Evolutionary conservation across 2,113 vertebrate genomes (phyloP).

Genomic region (Passer domesticus): DNA sequence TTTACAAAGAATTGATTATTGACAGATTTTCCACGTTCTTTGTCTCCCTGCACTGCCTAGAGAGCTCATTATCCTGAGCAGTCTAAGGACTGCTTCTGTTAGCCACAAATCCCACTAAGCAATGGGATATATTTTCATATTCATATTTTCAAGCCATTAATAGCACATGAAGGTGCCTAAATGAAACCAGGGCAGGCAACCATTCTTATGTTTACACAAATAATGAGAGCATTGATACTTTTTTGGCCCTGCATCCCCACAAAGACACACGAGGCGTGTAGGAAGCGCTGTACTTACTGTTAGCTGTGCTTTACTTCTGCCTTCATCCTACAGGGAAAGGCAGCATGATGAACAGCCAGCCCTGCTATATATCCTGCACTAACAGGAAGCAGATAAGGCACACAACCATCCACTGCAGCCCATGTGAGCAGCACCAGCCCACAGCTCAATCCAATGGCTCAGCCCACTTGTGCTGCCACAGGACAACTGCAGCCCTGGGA

Average conservation of each 20-base stretch:
- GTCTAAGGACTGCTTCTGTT: not conserved
- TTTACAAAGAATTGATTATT: not conserved
- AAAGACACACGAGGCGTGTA: not conserved
- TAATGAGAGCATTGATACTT: not conserved
- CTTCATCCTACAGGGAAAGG: slow-evolving; percentile 2
- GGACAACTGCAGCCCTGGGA: not conserved
- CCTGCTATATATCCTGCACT: not conserved
- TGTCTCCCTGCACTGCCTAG: not conserved
- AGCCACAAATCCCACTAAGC: not conserved
- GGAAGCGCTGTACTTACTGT: not conserved
- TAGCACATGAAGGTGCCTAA: not conserved
- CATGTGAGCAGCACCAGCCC: slow-evolving; percentile 19
- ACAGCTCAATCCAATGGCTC: not conserved
- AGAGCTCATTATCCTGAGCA: not conserved
- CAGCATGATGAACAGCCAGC: slow-evolving; percentile 11
- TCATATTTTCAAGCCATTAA: not conserved
- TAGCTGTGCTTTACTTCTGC: not conserved
- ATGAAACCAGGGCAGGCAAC: not conserved
- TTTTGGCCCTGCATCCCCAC: not conserved
- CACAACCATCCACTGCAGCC: not conserved
- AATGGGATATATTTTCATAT: not conserved
- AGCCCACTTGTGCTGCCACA: not conserved
- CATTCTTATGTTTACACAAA: not conserved
- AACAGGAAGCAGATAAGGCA: slow-evolving; percentile 62
- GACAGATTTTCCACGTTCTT: not conserved